A percentile compares a stretch with the other conserved stretches of the same genome.
Evolutionary conservation across 2,113 vertebrate species (phyloP).

Genomic region (Oryzias melastigma): DNA sequence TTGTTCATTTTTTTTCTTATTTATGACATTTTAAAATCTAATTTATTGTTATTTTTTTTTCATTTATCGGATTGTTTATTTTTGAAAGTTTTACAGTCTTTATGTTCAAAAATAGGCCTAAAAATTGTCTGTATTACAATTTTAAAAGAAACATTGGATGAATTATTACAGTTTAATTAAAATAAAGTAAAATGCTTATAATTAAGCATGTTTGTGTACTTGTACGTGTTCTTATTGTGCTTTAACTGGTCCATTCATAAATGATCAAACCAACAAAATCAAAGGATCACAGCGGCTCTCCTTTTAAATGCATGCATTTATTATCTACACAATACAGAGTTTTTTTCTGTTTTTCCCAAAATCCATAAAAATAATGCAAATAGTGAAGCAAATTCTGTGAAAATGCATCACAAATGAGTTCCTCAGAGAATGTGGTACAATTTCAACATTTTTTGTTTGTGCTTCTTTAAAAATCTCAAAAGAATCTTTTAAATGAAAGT

Average conservation of each 20-base stretch:
- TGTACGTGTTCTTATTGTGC: too few species aligned
- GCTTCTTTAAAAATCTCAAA: slow-evolving; percentile 1
- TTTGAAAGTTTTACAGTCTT: too few species aligned
- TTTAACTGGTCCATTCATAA: neutral
- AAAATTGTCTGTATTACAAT: too few species aligned
- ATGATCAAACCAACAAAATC: neutral
- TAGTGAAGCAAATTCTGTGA: slow-evolving; percentile 41
- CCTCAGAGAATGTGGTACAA: slow-evolving; percentile 23
- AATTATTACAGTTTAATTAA: too few species aligned
- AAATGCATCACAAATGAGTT: slow-evolving; percentile 13
- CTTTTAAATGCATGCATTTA: slow-evolving; percentile 65
- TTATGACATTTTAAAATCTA: too few species aligned
- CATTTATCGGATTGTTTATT: too few species aligned
- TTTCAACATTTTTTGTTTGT: neutral
- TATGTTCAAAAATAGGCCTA: too few species aligned
- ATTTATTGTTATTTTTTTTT: too few species aligned
- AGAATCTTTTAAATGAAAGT: slow-evolving; percentile 16
- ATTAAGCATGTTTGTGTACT: too few species aligned
- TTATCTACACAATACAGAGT: slow-evolving; percentile 32
- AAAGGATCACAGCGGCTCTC: slow-evolving; percentile 22
- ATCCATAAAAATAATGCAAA: slow-evolving; percentile 47
- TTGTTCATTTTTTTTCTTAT: too few species aligned
- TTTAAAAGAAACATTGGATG: too few species aligned
- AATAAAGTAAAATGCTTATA: too few species aligned
- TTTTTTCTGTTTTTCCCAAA: slow-evolving; percentile 35